These are phyloP conservation scores for Philaethria dido DNA, from an alignment of 2,888 invertebrate species.

Conservation along the genomic window DNA sequence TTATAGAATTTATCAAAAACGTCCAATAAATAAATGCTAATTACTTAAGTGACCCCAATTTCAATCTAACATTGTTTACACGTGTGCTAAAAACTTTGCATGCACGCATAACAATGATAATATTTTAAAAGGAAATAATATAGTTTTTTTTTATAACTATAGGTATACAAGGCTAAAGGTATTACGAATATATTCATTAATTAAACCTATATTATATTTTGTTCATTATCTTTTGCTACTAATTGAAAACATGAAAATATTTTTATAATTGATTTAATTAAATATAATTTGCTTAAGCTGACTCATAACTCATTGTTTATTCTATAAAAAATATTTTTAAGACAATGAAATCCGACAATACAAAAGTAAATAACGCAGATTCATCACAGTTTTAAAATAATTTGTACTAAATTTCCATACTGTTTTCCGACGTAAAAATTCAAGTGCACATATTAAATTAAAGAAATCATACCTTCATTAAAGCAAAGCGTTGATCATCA, in stretches of 20 bases:
- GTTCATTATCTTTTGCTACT: not conserved
- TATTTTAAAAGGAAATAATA: slow-evolving; percentile 10
- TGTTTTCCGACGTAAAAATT: not conserved
- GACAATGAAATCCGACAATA: not conserved
- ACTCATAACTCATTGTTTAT: not conserved
- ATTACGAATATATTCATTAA: not conserved
- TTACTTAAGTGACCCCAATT: slow-evolving; percentile 17
- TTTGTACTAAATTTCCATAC: not conserved
- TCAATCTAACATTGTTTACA: slow-evolving; percentile 6
- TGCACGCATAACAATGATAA: slow-evolving; percentile 17
- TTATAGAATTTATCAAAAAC: not conserved
- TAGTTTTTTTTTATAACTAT: not conserved
- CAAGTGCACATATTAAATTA: not conserved
- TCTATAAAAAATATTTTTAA: not conserved
- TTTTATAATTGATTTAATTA: not conserved
- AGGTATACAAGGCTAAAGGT: not conserved
- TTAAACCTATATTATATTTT: not conserved
- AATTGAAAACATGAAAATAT: not conserved
- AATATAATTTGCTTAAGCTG: not conserved
- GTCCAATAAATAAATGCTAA: slow-evolving; percentile 12
- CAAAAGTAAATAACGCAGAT: not conserved
- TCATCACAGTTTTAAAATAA: slow-evolving; percentile 4
- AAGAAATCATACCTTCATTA: slow-evolving; percentile 87
- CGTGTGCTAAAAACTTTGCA: slow-evolving; percentile 11
- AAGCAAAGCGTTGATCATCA: slow-evolving; percentile 89